A percentile compares a stretch with the other conserved stretches of the same genome.
Evolutionary conservation across 2,797 vertebrate genomes (phyloP).

Genomic region (Pantherophis alleghaniensis): DNA sequence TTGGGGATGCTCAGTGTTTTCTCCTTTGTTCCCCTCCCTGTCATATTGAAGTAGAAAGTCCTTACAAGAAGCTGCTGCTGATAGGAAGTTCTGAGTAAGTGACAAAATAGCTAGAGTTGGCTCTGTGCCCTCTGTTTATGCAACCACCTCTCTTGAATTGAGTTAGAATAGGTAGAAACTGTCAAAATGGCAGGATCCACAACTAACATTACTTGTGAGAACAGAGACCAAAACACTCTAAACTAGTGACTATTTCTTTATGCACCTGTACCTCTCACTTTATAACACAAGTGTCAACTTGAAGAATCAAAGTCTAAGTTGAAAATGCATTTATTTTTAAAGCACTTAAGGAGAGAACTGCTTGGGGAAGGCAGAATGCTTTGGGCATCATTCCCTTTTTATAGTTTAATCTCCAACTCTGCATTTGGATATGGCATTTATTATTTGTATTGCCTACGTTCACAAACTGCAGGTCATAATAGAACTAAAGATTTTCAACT

Average conservation of each 20-base stretch:
- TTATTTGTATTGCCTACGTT: not conserved
- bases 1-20: not conserved
- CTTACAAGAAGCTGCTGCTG: too few species aligned
- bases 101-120: not conserved
- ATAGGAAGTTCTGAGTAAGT: not conserved
- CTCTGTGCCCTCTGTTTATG: not conserved
- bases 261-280: not conserved
- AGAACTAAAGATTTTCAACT: not conserved
- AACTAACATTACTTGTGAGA: not conserved
- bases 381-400: not conserved
- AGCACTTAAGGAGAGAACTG: too few species aligned
- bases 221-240: not conserved
- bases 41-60: not conserved
- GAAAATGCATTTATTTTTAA: not conserved
- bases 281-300: not conserved
- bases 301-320: not conserved
- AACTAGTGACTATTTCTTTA: too few species aligned
- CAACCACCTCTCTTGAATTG: not conserved
- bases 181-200: not conserved
- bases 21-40: not conserved
- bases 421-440: not conserved
- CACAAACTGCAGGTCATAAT: not conserved
- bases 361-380: not conserved
- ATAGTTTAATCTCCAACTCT: not conserved
- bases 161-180: not conserved